These are phyloP conservation scores for Idaea dimidiata DNA, from an alignment of 2,888 invertebrate genomes.

Conservation along the genomic window DNA sequence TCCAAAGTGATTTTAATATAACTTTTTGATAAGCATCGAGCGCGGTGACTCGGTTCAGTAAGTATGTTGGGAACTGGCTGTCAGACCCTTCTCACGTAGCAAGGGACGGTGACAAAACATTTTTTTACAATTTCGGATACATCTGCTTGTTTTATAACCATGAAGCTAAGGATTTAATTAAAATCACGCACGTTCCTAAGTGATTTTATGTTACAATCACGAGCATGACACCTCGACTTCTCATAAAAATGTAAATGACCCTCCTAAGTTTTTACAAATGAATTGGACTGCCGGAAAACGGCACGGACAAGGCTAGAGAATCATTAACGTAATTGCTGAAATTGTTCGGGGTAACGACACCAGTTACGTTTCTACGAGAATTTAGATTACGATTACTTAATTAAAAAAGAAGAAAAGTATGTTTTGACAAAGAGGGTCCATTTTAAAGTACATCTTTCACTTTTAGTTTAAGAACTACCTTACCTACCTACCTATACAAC, in stretches of 20 bases:
- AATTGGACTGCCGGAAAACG: conserved; percentile 9
- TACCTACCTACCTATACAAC: too few species aligned
- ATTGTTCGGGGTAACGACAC: conserved; percentile 37
- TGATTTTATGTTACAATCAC: conserved; percentile 22
- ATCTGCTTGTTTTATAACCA: conserved; percentile 5
- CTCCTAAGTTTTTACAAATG: conserved; percentile 24
- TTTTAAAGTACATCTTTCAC: neutral
- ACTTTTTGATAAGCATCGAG: conserved; percentile 48
- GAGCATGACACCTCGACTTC: conserved; percentile 28
- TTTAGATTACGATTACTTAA: neutral
- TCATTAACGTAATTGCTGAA: conserved; percentile 49
- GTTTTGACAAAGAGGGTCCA: neutral
- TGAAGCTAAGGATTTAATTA: conserved; percentile 17
- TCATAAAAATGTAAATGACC: conserved; percentile 39
- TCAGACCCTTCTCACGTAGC: conserved; percentile 63
- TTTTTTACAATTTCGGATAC: conserved; percentile 17
- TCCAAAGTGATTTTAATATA: conserved; percentile 45
- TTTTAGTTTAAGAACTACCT: neutral
- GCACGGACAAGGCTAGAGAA: conserved; percentile 33
- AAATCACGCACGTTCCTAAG: conserved; percentile 21
- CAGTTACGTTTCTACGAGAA: conserved; percentile 17
- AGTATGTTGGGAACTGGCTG: conserved; percentile 53
- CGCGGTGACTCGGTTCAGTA: conserved; percentile 39
- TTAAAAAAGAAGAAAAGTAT: neutral
- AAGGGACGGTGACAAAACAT: conserved; percentile 41